phyloP scores from a whole-genome alignment of 2,113 vertebrate species.

The Neopipo cinnamomea region DNA sequence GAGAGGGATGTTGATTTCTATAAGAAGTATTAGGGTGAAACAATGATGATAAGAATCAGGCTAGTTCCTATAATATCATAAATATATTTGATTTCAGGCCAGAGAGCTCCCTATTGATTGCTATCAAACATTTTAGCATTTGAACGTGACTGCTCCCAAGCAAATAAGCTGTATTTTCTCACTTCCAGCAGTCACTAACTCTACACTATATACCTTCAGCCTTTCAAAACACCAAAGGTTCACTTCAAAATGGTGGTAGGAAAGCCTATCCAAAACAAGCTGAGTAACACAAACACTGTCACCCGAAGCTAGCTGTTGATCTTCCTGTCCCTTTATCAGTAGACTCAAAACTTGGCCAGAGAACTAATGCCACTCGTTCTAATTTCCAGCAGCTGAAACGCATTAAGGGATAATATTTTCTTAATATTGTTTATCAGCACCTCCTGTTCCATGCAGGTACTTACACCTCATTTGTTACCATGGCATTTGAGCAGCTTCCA shows the following conservation, averaged over 20 bases:
- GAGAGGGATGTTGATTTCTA: not conserved
- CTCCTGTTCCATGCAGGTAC: constrained; percentile 1
- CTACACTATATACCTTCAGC: not conserved
- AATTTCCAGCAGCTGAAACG: not conserved
- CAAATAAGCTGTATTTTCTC: not conserved
- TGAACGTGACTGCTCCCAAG: not conserved
- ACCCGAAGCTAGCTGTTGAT: not conserved
- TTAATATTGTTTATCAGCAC: not conserved
- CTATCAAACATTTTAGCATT: not conserved
- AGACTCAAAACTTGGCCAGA: not conserved
- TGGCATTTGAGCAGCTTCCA: constrained; percentile 48
- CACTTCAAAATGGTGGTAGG: not conserved
- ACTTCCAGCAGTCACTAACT: not conserved
- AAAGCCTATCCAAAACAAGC: not conserved
- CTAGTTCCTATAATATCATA: not conserved
- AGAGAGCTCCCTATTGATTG: not conserved
- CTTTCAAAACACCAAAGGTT: not conserved
- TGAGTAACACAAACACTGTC: not conserved
- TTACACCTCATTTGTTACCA: constrained; percentile 57
- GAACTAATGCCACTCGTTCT: not conserved
- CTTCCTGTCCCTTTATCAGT: not conserved
- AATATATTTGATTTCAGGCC: not conserved
- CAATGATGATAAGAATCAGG: not conserved
- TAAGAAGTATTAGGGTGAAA: not conserved
- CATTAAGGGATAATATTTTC: constrained; percentile 30